Base-by-base conservation (phyloP, 2,797 vertebrate species). In the Takifugu ocellatus region DNA sequence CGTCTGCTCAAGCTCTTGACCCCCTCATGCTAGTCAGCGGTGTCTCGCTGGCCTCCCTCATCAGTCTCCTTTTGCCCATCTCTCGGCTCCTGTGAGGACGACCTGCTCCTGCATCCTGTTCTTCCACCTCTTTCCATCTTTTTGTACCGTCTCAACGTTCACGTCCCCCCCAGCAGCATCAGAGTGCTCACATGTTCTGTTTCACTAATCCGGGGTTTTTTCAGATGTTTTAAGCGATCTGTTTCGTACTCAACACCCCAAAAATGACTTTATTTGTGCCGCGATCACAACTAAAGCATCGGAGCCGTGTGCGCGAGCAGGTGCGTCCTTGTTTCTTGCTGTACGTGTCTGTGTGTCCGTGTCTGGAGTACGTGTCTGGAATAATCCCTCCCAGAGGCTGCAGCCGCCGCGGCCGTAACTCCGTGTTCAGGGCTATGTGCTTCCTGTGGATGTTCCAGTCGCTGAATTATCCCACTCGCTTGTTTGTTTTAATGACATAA, bases 251-350 rank as follows among this genome's bases (percentile, higher is more conserved):
- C 12, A 46, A n/a, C n/a, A 6, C 1, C 17, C 6, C 6, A 46
- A n/a, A 21, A 46, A n/a, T 21, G 16, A 46, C n/a, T n/a, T n/a
- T n/a, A 33, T n/a, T 46, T 21, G 16, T n/a, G 44, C 44, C 21
- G 44, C 16, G 21, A 21, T 12, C 8, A 43, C 4, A 43, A 43
- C 16, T 12, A 45, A 46, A n/a, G 17, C 16, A 21, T 46, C 2
- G 10, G 6, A n/a, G 16, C 7, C 56, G 36, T 60, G 1, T 7
- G 42, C 39, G n/a, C 48, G 15, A 48, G 50, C 73, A 73, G 77
- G 68, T 79, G 75, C 49, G 60, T 77, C 47, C 68, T 72, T 70
- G 59, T 75, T 53, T 62, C 60, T 21, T 1, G 49, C 49, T 75
- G 57, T 63, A 42, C 67, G 42, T 31, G 70, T 21, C 21, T 21